Base-by-base conservation (phyloP, 1,140 invertebrate species). In the Ridgeia piscesae region DNA sequence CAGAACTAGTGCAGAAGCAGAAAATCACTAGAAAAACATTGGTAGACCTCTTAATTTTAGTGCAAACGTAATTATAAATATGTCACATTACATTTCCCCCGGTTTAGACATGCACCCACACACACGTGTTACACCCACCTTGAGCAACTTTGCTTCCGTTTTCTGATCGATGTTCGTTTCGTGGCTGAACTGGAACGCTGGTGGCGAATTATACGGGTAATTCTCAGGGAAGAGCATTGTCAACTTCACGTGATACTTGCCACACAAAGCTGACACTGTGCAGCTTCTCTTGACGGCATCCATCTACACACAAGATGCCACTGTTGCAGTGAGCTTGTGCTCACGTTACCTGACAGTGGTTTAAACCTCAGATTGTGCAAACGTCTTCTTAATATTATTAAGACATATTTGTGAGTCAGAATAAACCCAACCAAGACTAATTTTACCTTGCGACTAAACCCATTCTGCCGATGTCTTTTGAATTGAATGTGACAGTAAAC, bases 141-240 rank as follows among this genome's bases (percentile, higher is more conserved):
- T 91, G 34, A 35, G 34, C 42, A 96, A 35, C 77, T 94, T 94
- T 27, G 93, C 93, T 42, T 95, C 93, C 33, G 94, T 92, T 21
- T 92, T 89, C 33, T 93, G 88, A 89, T 94, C 94, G 6, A 96
- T 88, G n/a, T 92, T 92, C 21, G 94, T 95, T 9, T 93, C 91
- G 95, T 96, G 93, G 96, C 97, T 35, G 94, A 98, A 97, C 93
- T 97, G 97, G 95, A 98, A 98, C 34, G 96, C 97, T 0, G 98
- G 98, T 34, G 97, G 96, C 0, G 97, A 96, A 94, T 97, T 97
- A 89, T 97, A 97, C 4, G 98, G 98, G 96, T 98, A 98, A 94
- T 97, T 97, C 89, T 96, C 96, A 0, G 98, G 98, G 95, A 98
- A 98, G 91, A 96, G 97, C 0, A 98, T 97, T 95, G 97, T 97